Evolutionary conservation across 1,140 invertebrate species (phyloP).

Genomic region (Adoxophyes honmai): DNA sequence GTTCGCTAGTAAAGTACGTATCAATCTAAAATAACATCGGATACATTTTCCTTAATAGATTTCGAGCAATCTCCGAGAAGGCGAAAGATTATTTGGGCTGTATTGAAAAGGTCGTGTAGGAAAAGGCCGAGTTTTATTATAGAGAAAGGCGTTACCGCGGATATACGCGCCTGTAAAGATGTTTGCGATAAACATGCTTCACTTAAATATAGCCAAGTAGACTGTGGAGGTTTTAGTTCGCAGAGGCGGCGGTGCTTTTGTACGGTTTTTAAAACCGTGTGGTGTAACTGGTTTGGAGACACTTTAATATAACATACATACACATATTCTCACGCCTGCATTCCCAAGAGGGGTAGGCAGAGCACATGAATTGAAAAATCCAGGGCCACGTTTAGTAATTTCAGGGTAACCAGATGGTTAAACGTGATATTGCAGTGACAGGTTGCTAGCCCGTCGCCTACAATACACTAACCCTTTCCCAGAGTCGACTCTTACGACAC

Average conservation of each 20-base stretch:
- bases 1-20: neutral
- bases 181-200: slow-evolving; percentile 8
- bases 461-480: too few species aligned
- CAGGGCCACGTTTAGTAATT: too few species aligned
- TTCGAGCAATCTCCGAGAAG: slow-evolving; percentile 1
- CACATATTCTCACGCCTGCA: too few species aligned
- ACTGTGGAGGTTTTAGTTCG: neutral
- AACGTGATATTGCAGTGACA: too few species aligned
- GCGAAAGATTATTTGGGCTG: slow-evolving; percentile 7
- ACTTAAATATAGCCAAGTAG: slow-evolving; percentile 6
- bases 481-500: too few species aligned
- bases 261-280: too few species aligned
- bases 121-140: neutral
- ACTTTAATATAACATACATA: too few species aligned
- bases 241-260: neutral
- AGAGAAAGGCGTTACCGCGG: neutral
- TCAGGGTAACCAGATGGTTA: too few species aligned
- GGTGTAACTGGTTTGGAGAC: too few species aligned
- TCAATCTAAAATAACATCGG: neutral
- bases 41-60: slow-evolving; percentile 14
- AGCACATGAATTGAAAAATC: too few species aligned
- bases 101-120: neutral
- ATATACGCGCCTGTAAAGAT: neutral
- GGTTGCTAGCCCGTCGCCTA: too few species aligned
- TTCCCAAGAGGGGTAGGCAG: too few species aligned